Conservation (phyloP, 2,888 invertebrate species). For the Timema podura region DNA sequence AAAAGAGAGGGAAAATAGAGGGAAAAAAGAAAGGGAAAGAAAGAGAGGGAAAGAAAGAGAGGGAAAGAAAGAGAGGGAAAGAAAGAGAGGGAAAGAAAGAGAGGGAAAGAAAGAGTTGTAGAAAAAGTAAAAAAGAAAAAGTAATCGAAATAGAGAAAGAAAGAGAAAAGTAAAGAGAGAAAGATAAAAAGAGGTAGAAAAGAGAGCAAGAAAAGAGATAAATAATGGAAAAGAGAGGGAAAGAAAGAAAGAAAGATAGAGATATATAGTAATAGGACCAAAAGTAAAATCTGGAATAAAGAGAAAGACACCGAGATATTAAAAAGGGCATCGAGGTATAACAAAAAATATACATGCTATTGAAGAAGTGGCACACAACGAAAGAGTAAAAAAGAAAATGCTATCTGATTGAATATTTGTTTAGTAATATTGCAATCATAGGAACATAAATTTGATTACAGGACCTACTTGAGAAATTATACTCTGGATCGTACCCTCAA, state of each 20-base stretch:
- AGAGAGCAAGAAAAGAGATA: conserved; percentile 15
- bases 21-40: too few species aligned
- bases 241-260: not conserved
- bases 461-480: too few species aligned
- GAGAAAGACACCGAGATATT: too few species aligned
- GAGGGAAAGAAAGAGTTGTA: not conserved
- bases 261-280: not conserved
- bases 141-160: conserved; percentile 6
- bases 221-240: conserved; percentile 2
- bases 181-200: conserved; percentile 16
- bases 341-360: too few species aligned
- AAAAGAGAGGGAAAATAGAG: not conserved
- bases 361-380: too few species aligned
- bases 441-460: too few species aligned
- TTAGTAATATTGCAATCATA: too few species aligned
- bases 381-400: too few species aligned
- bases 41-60: conserved; percentile 31
- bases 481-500: too few species aligned
- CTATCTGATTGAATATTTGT: too few species aligned
- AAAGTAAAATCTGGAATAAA: too few species aligned
- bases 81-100: not conserved
- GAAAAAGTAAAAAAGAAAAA: not conserved
- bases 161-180: conserved; percentile 16
- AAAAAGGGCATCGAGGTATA: too few species aligned
- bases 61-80: not conserved